These are phyloP conservation scores for Silurus glanis DNA, from an alignment of 2,113 vertebrate species.

Conservation along the genomic window DNA sequence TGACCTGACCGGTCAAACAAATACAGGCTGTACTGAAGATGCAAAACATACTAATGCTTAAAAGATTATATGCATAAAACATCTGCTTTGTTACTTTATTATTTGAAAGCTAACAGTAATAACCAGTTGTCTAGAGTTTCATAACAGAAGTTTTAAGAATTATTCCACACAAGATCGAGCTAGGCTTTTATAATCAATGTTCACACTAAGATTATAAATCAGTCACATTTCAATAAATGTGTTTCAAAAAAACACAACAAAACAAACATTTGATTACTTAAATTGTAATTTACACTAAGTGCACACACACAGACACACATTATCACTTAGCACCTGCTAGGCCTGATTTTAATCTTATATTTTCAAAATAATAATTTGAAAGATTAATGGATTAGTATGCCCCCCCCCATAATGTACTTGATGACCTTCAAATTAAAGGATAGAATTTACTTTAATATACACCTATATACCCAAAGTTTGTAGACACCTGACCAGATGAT, in stretches of 20 bases:
- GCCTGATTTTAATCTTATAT: neutral
- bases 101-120: neutral
- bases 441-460: too few relatives aligned
- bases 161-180: neutral
- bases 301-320: too few relatives aligned
- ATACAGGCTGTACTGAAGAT: neutral
- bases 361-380: too few relatives aligned
- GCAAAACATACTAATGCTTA: too few relatives aligned
- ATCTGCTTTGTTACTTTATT: neutral
- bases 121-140: neutral
- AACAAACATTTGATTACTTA: neutral
- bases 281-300: too few relatives aligned
- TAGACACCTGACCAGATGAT: too few relatives aligned
- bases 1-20: neutral
- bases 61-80: conserved; percentile 1
- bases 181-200: neutral
- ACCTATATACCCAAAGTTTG: too few relatives aligned
- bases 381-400: too few relatives aligned
- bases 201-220: neutral
- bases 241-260: neutral
- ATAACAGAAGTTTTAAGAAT: neutral
- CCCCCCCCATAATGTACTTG: too few relatives aligned
- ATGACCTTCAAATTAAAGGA: too few relatives aligned
- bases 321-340: neutral
- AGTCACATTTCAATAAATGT: neutral